Evolutionary conservation across 1,140 invertebrate genomes (phyloP).

Genomic region (Drosophila littoralis): DNA sequence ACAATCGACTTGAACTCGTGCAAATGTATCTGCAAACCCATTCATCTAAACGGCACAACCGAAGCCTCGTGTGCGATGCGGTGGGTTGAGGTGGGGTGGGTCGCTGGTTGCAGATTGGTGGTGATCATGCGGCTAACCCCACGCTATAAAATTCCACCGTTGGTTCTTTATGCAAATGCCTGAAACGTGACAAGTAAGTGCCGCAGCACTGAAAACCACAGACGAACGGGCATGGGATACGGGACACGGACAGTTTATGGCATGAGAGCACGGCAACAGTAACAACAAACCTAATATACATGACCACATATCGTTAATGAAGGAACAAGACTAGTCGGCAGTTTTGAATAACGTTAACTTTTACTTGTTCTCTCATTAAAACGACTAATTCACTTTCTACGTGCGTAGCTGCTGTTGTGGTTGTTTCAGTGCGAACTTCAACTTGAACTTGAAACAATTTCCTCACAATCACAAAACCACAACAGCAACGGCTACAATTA

Average conservation of each 20-base stretch:
- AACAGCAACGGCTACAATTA: conserved; percentile 38
- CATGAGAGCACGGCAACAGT: conserved; percentile 31
- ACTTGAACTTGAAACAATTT: conserved; percentile 78
- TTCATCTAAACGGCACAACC: conserved; percentile 54
- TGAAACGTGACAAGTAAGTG: conserved; percentile 73
- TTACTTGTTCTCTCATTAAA: conserved; percentile 43
- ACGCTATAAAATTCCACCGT: conserved; percentile 65
- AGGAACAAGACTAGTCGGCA: conserved; percentile 18
- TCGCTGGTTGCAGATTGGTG: conserved; percentile 26
- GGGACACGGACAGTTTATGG: conserved; percentile 41
- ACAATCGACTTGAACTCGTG: conserved; percentile 43
- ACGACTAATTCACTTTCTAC: conserved; percentile 49
- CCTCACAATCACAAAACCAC: conserved; percentile 29
- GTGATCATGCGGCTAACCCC: conserved; percentile 54
- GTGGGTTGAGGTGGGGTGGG: conserved; percentile 13
- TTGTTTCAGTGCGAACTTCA: conserved; percentile 44
- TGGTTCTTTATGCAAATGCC: conserved; percentile 68
- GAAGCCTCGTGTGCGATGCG: conserved; percentile 1
- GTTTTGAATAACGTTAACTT: conserved; percentile 50
- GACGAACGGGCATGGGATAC: conserved; percentile 14
- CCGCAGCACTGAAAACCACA: conserved; percentile 31
- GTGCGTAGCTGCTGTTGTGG: conserved; percentile 9
- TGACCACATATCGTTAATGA: conserved; percentile 23
- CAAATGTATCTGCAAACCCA: conserved; percentile 55
- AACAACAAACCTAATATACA: conserved; percentile 10